Evolutionary conservation across 2,113 vertebrate species (phyloP), one percentile per base, ranked within the genome.

Genomic region (Onychostruthus taczanowskii): DNA sequence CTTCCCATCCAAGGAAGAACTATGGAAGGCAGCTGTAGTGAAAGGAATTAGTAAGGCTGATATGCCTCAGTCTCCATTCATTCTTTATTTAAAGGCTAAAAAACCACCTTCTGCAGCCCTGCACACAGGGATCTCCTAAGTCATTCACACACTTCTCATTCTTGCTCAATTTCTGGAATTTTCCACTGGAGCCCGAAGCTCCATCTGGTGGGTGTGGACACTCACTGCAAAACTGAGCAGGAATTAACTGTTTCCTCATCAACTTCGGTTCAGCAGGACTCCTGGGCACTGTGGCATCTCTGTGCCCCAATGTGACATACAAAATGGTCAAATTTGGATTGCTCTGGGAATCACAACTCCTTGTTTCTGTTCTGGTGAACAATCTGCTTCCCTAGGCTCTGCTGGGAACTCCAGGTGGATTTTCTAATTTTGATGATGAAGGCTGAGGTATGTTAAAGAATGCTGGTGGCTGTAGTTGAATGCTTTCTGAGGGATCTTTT

Each of bases 121-220:
- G 92, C 86, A 92, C 49, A 86, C 64, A 87, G 75, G 17, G 26
- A 90, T 91, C 91, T 94, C 90, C 67, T 47, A 94, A 92, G 87
- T 91, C 76, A 96, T 93, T 96, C 86, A 88, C 93, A 95, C 94
- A 94, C 92, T 95, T 95, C 89, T 94, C 81, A 84, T 95, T 96
- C 97, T 96, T 95, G 89, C 93, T 97, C 26, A 72, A 93, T 96
- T 97, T 97, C 97, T 97, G 97, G 97, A 97, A 97, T 97, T 97
- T 97, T 97, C 97, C 97, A 97, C 95, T 91, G 93, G 79, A 95
- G 90, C 92, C 90, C 85, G 80, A 97, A 87, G 97, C 95, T 96
- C 97, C 97, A 97, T 95, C 97, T 97, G 96, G 92, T 95, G 97
- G 94, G 94, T 91, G 96, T 97, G 97, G 80, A 92, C 73, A 87